Base-by-base conservation (phyloP, 2,888 invertebrate genomes). In the Tetrapedia diversipes region DNA sequence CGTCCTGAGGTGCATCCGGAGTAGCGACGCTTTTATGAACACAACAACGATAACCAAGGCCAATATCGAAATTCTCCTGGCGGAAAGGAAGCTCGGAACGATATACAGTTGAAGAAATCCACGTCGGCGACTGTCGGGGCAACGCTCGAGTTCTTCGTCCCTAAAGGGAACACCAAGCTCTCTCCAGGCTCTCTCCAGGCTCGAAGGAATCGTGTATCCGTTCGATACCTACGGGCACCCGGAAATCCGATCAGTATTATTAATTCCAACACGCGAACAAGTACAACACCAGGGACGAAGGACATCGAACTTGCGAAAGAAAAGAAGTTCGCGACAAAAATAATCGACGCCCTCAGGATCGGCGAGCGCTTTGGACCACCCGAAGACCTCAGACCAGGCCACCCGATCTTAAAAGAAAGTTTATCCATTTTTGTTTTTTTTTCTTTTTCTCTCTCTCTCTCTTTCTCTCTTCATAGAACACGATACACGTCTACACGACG, bases 351-450 rank as follows among this genome's bases (percentile, higher is more conserved):
- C 41, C 60, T 66, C 51, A 63, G 65, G 74, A 80, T 67, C 73
- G 57, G 80, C 70, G 49, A 74, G 39, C 43, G 22, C 29, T 77
- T 51, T 70, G 67, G 81, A 85, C 82, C 77, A 84, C 75, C 76
- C 79, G 49, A 70, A 84, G 83, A 86, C 84, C 79, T 24, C 57
- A 80, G 85, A 86, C 83, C 87, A 86, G 87, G 85, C n/a, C 87
- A 83, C 76, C 80, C 80, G 77, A 85, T 77, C 79, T 80, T 69
- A 80, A 68, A 69, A 70, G 72, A 77, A 80, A 80, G 73, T 72
- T 67, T 56, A 76, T 39, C 54, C 76, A 54, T 79, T 67, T 68
- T 53, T 77, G 57, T 73, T 19, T 19, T 24, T 51, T 19, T 56
- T 19, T 22, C 14, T 51, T 37, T 47, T n/a, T n/a, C n/a, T n/a